Evolutionary conservation across 2,113 vertebrate species (phyloP).

Genomic region (Pseudorectes ferrugineus): DNA sequence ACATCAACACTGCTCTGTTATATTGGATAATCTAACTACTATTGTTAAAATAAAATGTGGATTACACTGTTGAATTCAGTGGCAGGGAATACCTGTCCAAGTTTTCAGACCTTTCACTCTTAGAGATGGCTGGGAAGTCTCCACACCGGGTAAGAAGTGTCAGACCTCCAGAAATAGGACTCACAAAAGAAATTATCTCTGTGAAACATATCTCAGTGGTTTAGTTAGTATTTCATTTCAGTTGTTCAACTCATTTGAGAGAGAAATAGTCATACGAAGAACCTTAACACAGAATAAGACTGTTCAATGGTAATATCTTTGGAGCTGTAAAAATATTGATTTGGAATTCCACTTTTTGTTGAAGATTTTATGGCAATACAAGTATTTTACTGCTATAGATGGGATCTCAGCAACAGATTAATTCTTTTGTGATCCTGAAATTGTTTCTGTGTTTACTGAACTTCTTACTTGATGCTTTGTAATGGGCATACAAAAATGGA

Average conservation of each 20-base stretch:
- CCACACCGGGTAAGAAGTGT: background rate
- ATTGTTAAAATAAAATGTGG: background rate
- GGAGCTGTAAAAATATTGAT: background rate
- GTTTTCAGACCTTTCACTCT: background rate
- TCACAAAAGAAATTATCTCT: background rate
- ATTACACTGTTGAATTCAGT: background rate
- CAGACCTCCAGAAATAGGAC: fast-evolving
- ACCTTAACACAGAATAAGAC: background rate
- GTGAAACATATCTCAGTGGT: background rate
- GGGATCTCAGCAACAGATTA: background rate
- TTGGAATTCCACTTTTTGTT: background rate
- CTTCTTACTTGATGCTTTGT: background rate
- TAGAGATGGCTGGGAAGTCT: background rate
- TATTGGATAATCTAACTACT: background rate
- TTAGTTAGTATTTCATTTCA: background rate
- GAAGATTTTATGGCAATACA: background rate
- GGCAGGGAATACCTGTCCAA: fast-evolving
- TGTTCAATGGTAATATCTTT: background rate
- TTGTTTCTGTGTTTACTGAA: background rate
- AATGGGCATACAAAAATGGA: background rate
- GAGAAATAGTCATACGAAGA: background rate
- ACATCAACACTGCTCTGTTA: background rate
- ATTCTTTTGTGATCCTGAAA: background rate
- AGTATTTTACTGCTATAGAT: background rate
- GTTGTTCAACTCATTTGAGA: background rate